A percentile compares a stretch with the other conserved stretches of the same genome.
Evolutionary conservation across 2,888 invertebrate species (phyloP).

Genomic region (Coenonympha glycerion): DNA sequence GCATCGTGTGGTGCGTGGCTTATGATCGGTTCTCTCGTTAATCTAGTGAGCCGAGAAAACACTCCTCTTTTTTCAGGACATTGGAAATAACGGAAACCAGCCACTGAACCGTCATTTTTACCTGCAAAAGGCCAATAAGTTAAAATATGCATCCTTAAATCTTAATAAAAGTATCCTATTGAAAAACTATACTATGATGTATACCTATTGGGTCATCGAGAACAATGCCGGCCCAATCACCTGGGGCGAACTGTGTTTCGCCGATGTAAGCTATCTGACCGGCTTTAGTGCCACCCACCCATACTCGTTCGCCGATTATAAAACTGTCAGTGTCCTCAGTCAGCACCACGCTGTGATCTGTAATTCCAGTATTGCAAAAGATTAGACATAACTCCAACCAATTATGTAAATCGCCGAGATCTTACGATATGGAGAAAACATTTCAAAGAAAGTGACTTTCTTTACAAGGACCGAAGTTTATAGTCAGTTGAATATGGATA

Average conservation of each 20-base stretch:
- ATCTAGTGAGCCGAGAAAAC: constrained; percentile 90
- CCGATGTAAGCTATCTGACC: constrained; percentile 96
- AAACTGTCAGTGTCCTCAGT: constrained; percentile 95
- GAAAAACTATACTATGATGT: constrained; percentile 25
- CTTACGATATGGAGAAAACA: constrained; percentile 23
- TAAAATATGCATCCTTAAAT: neutral
- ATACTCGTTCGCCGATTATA: constrained; percentile 95
- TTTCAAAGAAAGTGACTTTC: constrained; percentile 32
- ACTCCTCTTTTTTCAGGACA: constrained; percentile 95
- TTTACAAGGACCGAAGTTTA: constrained; percentile 40
- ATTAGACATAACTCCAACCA: constrained; percentile 14
- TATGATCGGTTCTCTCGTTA: constrained; percentile 83
- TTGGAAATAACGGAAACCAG: constrained; percentile 93
- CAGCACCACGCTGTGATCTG: constrained; percentile 89
- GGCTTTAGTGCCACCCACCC: constrained; percentile 93
- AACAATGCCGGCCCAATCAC: constrained; percentile 98
- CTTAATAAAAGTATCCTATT: neutral
- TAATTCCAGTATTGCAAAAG: constrained; percentile 34
- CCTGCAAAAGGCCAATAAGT: constrained; percentile 72
- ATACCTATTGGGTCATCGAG: constrained; percentile 95
- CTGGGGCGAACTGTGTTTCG: constrained; percentile 97
- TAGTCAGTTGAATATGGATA: constrained; percentile 51
- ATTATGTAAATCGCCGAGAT: constrained; percentile 17
- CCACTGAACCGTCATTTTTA: constrained; percentile 97
- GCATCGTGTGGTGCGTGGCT: constrained; percentile 70